Evolutionary conservation across 2,888 invertebrate species (phyloP).

Genomic region (Dolichopus griseipennis): DNA sequence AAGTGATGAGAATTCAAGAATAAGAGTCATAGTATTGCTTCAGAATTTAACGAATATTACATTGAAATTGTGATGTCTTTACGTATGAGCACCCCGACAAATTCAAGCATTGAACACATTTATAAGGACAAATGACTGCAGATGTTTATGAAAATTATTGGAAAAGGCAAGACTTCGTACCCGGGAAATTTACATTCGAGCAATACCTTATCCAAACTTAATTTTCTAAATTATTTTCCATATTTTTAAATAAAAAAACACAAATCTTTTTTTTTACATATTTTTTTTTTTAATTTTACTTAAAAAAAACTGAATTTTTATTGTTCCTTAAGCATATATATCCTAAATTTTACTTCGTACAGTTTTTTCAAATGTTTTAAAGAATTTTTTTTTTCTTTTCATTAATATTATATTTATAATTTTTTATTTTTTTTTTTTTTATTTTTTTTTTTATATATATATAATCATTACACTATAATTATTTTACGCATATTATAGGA

Average conservation of each 20-base stretch:
- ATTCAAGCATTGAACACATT: too few relatives aligned
- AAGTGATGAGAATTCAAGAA: too few relatives aligned
- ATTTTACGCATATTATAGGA: constrained; percentile 4
- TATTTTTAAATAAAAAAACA: background rate
- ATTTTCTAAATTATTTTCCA: too few relatives aligned
- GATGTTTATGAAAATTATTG: too few relatives aligned
- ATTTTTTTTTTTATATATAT: background rate
- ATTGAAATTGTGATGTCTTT: too few relatives aligned
- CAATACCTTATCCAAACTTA: too few relatives aligned
- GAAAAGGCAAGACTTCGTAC: too few relatives aligned
- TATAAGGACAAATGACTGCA: too few relatives aligned
- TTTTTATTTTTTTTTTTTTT: background rate
- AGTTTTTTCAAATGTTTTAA: constrained; percentile 2
- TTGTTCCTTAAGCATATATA: constrained; percentile 6
- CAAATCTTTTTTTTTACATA: background rate
- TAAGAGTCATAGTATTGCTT: too few relatives aligned
- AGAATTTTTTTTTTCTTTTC: background rate
- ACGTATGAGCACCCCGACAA: too few relatives aligned
- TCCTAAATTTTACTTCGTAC: constrained; percentile 5
- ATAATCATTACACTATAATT: background rate
- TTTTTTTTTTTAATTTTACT: constrained; percentile 1
- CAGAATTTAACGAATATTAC: too few relatives aligned
- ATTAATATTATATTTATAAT: background rate
- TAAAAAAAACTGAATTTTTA: constrained; percentile 5
- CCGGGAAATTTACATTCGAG: too few relatives aligned